These are phyloP conservation scores for Sturnira hondurensis DNA, from an alignment of 2,113 vertebrate species.

Conservation along the genomic window DNA sequence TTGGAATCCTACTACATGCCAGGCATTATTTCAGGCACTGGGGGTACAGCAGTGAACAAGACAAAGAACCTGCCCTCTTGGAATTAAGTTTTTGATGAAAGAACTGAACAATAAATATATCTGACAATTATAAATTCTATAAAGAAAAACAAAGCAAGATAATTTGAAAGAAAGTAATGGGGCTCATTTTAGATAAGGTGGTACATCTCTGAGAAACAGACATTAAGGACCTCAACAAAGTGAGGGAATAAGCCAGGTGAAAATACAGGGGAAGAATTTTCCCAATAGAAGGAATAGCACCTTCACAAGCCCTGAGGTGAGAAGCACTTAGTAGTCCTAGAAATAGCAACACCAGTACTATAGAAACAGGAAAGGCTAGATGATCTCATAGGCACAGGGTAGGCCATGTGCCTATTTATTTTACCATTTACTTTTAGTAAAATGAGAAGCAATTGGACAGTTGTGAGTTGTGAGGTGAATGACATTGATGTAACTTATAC, in stretches of 20 bases:
- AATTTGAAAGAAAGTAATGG: conserved; percentile 9
- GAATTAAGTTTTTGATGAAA: not conserved
- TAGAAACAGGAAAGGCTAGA: not conserved
- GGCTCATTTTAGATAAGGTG: not conserved
- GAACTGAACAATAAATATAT: not conserved
- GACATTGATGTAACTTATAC: not conserved
- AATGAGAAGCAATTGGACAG: not conserved
- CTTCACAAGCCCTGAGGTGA: not conserved
- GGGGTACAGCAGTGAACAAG: not conserved
- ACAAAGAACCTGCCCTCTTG: not conserved
- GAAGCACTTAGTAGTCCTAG: not conserved
- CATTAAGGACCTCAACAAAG: not conserved
- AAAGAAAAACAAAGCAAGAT: not conserved
- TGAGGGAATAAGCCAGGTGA: not conserved
- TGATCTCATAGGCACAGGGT: not conserved
- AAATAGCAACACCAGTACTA: not conserved
- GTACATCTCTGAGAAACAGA: not conserved
- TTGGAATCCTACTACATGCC: not conserved
- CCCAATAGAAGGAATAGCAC: not conserved
- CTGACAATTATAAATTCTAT: not conserved
- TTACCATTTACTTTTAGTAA: not conserved
- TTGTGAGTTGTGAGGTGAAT: not conserved
- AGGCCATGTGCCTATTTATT: not conserved
- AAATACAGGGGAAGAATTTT: not conserved
- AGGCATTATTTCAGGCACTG: not conserved